Evolutionary conservation across 2,888 invertebrate genomes (phyloP).

Genomic region (Epinotia ramella): DNA sequence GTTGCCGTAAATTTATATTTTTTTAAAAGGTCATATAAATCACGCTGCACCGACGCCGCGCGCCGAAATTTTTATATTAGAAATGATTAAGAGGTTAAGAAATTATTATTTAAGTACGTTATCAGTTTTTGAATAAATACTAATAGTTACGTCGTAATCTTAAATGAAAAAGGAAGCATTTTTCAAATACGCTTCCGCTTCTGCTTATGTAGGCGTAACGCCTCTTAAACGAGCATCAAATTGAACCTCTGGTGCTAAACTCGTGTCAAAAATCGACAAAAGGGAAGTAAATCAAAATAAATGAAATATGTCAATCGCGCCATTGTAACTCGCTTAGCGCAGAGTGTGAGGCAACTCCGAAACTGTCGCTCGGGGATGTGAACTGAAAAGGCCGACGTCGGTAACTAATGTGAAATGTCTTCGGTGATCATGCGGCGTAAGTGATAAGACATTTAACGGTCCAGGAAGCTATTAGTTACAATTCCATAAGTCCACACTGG

Average conservation of each 20-base stretch:
- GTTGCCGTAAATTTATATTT: too few relatives aligned
- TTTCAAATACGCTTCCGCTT: too few relatives aligned
- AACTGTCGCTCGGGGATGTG: conserved; percentile 6
- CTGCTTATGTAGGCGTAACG: too few relatives aligned
- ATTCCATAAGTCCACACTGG: too few relatives aligned
- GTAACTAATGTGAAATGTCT: conserved; percentile 36
- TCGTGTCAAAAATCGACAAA: neutral
- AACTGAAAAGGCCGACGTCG: conserved; percentile 23
- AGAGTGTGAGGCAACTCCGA: neutral
- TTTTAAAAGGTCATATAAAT: too few relatives aligned
- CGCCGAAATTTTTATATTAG: too few relatives aligned
- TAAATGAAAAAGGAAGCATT: too few relatives aligned
- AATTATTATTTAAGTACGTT: too few relatives aligned
- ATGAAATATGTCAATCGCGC: conserved; percentile 7
- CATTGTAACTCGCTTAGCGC: neutral
- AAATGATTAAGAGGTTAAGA: too few relatives aligned
- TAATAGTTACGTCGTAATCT: too few relatives aligned
- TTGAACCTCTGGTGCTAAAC: neutral
- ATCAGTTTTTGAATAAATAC: too few relatives aligned
- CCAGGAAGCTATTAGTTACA: neutral
- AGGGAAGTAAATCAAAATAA: neutral
- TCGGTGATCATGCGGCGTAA: conserved; percentile 17
- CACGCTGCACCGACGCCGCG: too few relatives aligned
- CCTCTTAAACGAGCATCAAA: neutral
- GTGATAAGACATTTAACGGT: neutral